These are phyloP conservation scores for Poecilia wingei DNA, from an alignment of 2,797 vertebrate genomes.

Conservation along the genomic window DNA sequence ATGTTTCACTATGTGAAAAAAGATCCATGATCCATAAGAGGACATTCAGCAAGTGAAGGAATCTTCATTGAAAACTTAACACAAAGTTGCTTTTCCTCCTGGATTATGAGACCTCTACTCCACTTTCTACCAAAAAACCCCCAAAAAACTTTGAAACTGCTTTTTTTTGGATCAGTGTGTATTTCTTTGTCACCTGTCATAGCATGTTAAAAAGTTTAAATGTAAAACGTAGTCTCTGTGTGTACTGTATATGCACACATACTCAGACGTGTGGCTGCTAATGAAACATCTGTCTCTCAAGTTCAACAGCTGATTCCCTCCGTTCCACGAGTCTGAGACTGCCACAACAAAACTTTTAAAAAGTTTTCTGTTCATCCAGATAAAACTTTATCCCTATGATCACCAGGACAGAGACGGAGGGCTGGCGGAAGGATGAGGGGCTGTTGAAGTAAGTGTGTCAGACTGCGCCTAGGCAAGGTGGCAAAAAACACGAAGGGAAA, in stretches of 20 bases:
- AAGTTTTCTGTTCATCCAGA: slow-evolving; percentile 42
- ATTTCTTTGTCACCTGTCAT: slow-evolving; percentile 20
- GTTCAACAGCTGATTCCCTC: slow-evolving; percentile 44
- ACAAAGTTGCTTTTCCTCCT: not conserved
- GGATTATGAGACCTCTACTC: not conserved
- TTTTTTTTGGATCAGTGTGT: not conserved
- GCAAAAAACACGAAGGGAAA: slow-evolving; percentile 54
- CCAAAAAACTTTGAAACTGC: not conserved
- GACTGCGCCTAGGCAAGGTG: slow-evolving; percentile 56
- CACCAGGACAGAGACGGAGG: slow-evolving; percentile 55
- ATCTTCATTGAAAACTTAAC: not conserved
- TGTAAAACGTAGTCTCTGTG: slow-evolving; percentile 10
- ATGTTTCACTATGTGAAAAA: not conserved
- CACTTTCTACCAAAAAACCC: not conserved
- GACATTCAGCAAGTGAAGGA: not conserved
- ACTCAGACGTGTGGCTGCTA: slow-evolving; percentile 18
- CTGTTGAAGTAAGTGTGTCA: slow-evolving; percentile 50
- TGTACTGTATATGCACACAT: not conserved
- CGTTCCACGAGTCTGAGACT: slow-evolving; percentile 38
- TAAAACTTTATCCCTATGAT: slow-evolving; percentile 72
- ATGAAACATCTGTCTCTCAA: slow-evolving; percentile 51
- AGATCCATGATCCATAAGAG: not conserved
- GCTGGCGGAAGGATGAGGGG: slow-evolving; percentile 37
- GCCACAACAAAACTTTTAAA: slow-evolving; percentile 55
- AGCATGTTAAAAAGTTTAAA: slow-evolving; percentile 12